Conservation (phyloP, 2,113 vertebrate species). For the Sphaerodactylus townsendi region DNA sequence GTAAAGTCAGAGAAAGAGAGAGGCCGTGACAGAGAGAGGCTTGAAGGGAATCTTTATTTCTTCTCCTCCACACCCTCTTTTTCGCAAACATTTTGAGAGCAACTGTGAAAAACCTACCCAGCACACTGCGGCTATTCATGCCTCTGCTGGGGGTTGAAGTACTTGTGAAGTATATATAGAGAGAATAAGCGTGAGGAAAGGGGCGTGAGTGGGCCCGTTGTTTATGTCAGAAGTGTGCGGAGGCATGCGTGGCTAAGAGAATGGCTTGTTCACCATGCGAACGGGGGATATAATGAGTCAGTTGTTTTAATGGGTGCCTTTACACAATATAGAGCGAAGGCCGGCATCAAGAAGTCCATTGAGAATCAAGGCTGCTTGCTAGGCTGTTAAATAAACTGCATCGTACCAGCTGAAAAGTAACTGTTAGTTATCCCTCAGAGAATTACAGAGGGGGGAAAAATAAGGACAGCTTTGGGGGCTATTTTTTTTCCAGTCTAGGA, state of each 20-base stretch:
- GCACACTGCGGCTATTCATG: constrained; percentile 74
- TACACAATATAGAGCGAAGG: constrained; percentile 36
- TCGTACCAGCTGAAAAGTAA: constrained; percentile 31
- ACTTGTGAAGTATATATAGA: constrained; percentile 12
- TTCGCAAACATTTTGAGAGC: constrained; percentile 41
- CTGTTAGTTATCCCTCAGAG: constrained; percentile 50
- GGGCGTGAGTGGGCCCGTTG: neutral
- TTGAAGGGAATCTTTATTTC: constrained; percentile 51
- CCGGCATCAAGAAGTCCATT: constrained; percentile 60
- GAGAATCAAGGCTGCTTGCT: neutral
- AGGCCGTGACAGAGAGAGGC: constrained; percentile 36
- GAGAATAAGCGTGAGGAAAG: neutral
- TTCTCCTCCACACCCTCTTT: neutral
- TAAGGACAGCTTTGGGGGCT: constrained; percentile 47
- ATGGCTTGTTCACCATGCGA: constrained; percentile 37
- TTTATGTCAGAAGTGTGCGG: constrained; percentile 6
- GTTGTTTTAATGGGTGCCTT: constrained; percentile 56
- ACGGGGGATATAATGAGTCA: constrained; percentile 46
- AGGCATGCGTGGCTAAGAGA: constrained; percentile 44
- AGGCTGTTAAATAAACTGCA: constrained; percentile 3
- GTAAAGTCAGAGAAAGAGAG: neutral
- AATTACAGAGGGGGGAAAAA: constrained; percentile 44
- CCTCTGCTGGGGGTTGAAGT: constrained; percentile 30
- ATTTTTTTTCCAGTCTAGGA: neutral
- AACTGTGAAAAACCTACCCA: constrained; percentile 37